Percentiles rank a stretch among this genome's conserved stretches.
Evolutionary conservation across 2,113 vertebrate genomes (phyloP).

Genomic region (Andinoacara biseriatus): DNA sequence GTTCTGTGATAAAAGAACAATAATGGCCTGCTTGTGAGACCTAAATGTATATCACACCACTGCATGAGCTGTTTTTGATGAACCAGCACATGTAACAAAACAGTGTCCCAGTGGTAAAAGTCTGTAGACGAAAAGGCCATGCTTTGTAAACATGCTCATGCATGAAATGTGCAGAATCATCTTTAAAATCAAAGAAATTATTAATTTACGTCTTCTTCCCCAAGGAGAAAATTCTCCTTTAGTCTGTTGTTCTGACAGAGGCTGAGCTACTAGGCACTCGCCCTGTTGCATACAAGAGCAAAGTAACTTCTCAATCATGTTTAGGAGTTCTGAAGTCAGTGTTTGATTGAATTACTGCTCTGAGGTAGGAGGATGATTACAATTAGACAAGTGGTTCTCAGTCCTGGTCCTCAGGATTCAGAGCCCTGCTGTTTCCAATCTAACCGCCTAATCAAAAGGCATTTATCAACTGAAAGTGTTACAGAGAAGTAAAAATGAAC

Average conservation of each 20-base stretch:
- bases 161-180: conserved; percentile 23
- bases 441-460: conserved; percentile 9
- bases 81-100: background rate
- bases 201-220: background rate
- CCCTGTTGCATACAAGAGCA: background rate
- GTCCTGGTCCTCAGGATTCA: conserved; percentile 10
- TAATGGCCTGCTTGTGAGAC: background rate
- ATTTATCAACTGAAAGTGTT: conserved; percentile 5
- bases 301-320: background rate
- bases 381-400: conserved; percentile 2
- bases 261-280: background rate
- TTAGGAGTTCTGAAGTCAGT: background rate
- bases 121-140: background rate
- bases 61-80: background rate
- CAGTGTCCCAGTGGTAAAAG: background rate
- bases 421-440: conserved; percentile 12
- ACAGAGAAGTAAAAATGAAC: conserved; percentile 1
- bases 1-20: background rate
- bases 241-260: background rate
- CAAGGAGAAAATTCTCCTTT: background rate
- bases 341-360: background rate
- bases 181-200: conserved; percentile 3
- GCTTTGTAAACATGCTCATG: background rate
- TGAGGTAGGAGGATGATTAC: background rate
- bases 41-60: background rate